Evolutionary conservation across 2,113 vertebrate genomes (phyloP), one percentile per base, ranked within the genome.

Genomic region (Lathamus discolor): DNA sequence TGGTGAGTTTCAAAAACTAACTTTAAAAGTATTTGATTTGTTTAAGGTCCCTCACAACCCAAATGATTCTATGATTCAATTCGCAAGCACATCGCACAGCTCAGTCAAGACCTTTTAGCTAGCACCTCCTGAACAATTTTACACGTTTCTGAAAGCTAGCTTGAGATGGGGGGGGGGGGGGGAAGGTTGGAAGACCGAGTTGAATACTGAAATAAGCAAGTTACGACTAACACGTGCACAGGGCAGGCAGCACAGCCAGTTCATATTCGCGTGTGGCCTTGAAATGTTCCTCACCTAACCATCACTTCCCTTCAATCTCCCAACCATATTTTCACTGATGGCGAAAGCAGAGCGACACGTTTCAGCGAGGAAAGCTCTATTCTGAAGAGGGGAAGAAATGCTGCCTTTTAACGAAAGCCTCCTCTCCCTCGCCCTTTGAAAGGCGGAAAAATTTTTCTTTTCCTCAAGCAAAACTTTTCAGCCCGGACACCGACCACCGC

Each of bases 331-430:
- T 52, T 52, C 51, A 52, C 28, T 52, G 51, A 27, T 52, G 51
- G 51, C 25, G 27, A 52, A 52, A 15, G 51, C 27, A 52, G 31
- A 10, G 46, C 57, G 8, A 9, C 51, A 10, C 46, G 3, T 33
- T 17, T 6, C 1, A 13, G 44, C 7, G 25, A 23, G 27, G 29
- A 19, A 27, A 16, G 15, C 27, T 6, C 72, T 11, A 0, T 5
- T 44, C 18, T n/a, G 7, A 22, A 5, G 5, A 39, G 37, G 10
- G 17, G 6, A 35, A 61, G 25, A 25, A 49, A 5, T 0, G 27
- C 10, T 4, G 67, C 55, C 72, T 9, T 12, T 13, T 4, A 17
- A 17, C 23, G 12, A 22, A 11, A 66, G 3, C 63, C 75, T 17
- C 54, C 54, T 2, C 12, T 8, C 22, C 66, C 90, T 25, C 25